These are phyloP conservation scores for Holothuria scabra DNA, from an alignment of 53 echinoderm and acorn worm species.

Conservation along the genomic window DNA sequence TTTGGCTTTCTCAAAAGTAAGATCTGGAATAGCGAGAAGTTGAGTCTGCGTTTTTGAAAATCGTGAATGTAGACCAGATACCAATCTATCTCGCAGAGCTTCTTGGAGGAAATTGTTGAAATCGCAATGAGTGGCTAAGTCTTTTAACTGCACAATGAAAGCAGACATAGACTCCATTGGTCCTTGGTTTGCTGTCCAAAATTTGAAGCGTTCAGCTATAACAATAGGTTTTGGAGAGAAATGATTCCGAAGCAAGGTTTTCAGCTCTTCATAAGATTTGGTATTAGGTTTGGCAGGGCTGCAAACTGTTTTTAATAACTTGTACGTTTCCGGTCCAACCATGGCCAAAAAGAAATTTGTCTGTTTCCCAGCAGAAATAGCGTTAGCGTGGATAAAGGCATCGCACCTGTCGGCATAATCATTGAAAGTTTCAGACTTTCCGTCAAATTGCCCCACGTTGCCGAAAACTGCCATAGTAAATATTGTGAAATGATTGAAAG, in stretches of 20 bases:
- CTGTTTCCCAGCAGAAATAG: background rate
- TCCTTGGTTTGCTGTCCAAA: conserved; percentile 45
- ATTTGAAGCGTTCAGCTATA: conserved; percentile 41
- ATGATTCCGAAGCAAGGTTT: conserved; percentile 21
- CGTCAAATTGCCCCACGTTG: background rate
- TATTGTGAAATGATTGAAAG: too few relatives aligned
- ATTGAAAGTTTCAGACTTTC: background rate
- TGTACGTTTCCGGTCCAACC: too few relatives aligned
- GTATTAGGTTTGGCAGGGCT: too few relatives aligned
- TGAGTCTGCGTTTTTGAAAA: conserved; percentile 26
- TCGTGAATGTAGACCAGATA: conserved; percentile 28
- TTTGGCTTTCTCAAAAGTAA: too few relatives aligned
- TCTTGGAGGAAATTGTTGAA: conserved; percentile 62
- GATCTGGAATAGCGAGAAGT: conserved; percentile 17
- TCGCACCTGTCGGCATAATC: conserved; percentile 15
- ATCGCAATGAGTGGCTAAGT: conserved; percentile 52
- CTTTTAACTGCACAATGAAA: conserved; percentile 45
- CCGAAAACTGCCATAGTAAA: conserved; percentile 14
- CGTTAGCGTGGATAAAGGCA: conserved; percentile 15
- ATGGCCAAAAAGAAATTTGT: conserved; percentile 46
- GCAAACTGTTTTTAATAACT: too few relatives aligned
- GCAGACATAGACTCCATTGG: conserved; percentile 51
- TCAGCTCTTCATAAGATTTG: conserved; percentile 27
- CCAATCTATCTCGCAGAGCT: conserved; percentile 61
- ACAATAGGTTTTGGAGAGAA: background rate